Evolutionary conservation across 2,113 vertebrate genomes (phyloP).

Genomic region (Pungitius pungitius): DNA sequence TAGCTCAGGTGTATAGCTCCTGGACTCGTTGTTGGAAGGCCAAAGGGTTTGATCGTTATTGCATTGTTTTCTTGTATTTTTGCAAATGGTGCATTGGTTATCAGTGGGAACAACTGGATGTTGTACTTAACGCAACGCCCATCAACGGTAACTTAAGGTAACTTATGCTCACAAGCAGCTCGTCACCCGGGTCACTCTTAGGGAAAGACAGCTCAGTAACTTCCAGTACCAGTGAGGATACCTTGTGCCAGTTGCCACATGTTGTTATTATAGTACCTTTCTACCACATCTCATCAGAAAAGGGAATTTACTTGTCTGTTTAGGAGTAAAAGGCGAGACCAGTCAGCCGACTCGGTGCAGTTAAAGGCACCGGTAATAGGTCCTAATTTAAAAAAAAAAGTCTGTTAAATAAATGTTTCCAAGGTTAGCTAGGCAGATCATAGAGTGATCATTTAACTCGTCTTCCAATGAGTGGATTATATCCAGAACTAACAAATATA

Average conservation of each 20-base stretch:
- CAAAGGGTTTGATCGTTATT: no score
- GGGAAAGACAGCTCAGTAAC: no score
- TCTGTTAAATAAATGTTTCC: not conserved
- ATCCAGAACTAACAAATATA: no score
- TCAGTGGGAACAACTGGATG: no score
- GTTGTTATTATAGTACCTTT: not conserved
- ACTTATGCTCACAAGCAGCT: no score
- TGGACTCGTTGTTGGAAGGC: no score
- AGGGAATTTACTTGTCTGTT: not conserved
- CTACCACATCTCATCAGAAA: not conserved
- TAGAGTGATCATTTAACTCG: not conserved
- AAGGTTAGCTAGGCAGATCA: not conserved
- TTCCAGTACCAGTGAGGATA: not conserved
- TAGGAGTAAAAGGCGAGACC: not conserved
- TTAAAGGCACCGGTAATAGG: not conserved
- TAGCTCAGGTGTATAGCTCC: no score
- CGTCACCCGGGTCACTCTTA: no score
- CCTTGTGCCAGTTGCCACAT: not conserved
- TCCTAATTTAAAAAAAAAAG: not conserved
- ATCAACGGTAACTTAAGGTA: no score
- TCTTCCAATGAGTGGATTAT: not conserved
- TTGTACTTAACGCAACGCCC: no score
- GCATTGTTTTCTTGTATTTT: no score
- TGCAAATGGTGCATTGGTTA: no score
- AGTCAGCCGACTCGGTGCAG: not conserved